Evolutionary conservation across 2,113 vertebrate genomes (phyloP).

Genomic region (Falco punctatus): DNA sequence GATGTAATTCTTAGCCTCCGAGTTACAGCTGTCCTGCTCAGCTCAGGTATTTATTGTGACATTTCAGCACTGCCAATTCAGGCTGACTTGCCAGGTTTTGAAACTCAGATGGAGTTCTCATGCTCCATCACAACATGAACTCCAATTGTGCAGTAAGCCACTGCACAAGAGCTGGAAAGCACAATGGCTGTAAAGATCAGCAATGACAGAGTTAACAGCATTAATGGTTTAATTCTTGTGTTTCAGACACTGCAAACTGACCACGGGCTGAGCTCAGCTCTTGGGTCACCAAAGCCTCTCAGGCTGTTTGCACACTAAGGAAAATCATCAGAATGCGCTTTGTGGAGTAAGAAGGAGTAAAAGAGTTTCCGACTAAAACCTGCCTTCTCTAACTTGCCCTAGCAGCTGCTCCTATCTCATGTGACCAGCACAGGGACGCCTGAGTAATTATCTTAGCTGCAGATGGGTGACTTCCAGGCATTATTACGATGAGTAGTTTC

Average conservation of each 20-base stretch:
- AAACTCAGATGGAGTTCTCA: neutral
- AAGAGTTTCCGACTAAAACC: neutral
- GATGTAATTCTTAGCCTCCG: neutral
- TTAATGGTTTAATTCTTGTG: neutral
- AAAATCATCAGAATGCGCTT: neutral
- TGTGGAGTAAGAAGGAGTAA: neutral
- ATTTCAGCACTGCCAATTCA: neutral
- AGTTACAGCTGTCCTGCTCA: neutral
- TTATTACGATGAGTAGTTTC: neutral
- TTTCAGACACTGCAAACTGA: neutral
- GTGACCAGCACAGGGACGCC: neutral
- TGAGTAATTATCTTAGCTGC: neutral
- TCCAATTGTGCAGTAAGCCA: neutral
- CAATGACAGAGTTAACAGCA: neutral
- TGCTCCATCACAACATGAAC: neutral
- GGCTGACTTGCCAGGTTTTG: neutral
- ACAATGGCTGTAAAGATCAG: neutral
- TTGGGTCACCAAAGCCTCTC: neutral
- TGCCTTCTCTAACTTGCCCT: neutral
- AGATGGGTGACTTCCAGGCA: neutral
- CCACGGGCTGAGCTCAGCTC: neutral
- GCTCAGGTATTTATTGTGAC: neutral
- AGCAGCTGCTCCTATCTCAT: conserved; percentile 1
- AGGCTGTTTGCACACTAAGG: neutral
- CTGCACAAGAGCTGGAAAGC: neutral